Base-by-base conservation (phyloP, 2,797 vertebrate genomes). In the Tokudaia tokunoshimensis region DNA sequence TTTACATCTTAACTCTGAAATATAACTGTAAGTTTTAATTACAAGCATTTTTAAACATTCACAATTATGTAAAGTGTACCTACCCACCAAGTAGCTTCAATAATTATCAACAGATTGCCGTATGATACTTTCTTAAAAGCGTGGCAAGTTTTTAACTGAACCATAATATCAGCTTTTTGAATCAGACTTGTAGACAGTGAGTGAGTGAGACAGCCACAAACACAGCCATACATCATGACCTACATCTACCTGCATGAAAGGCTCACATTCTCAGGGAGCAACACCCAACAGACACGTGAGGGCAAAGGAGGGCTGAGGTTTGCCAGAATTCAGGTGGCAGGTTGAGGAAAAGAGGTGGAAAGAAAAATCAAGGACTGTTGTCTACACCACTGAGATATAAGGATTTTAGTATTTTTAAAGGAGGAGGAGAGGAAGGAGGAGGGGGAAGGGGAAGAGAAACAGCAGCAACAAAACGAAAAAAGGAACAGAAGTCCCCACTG, bases 281-380 rank as follows among this genome's bases (percentile, higher is more conserved):
- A 14, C 3, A n/a, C 2, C 65, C 59, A 29, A 11, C 47, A 50
- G 11, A 34, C 1, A 0, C 0, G n/a, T 0, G 0, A 50, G 50
- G 59, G 50, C 11, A 1, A 29, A 19, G 15, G 34, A 74, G 15
- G 13, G 24, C 12, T 26, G 9, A 75, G 22, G 47, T 3, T 31
- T 34, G 7, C 29, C 19, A 11, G 44, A 59, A 59, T 59, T 3
- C 26, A 7, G 52, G 70, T 74, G 67, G 70, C 85, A 88, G 70
- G 47, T 15, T 29, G n/a, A 41, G 1, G 22, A 57, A 57, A 70
- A 6, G 19, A 29, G 6, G 26, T 9, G 0, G 59, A 17, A 6
- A 57, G 37, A 67, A 8, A 8, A 29, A 41, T 31, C 12, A 31
- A 67, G 10, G 22, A 4, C 55, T 0, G 2, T 4, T 0, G 0